A percentile compares a stretch with the other conserved stretches of the same genome.
Conservation (phyloP, 2,113 vertebrate genomes). For the Salvelinus fontinalis region DNA sequence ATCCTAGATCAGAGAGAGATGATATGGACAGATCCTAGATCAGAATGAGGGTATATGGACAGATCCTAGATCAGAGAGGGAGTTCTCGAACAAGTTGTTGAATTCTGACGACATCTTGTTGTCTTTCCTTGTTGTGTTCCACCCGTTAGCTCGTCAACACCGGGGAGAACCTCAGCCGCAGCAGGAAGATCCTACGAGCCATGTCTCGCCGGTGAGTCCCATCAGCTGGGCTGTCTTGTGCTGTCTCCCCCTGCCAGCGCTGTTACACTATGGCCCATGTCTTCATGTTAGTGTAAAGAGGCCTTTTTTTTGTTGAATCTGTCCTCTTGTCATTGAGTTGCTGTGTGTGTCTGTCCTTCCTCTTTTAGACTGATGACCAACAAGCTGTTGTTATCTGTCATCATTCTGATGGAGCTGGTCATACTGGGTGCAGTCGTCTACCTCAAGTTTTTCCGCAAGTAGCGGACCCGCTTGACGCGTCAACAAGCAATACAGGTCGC, state of each 20-base stretch:
- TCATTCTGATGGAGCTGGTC: conserved; percentile 90
- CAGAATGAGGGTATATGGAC: no score
- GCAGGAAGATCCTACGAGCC: conserved; percentile 88
- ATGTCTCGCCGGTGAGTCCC: conserved; percentile 88
- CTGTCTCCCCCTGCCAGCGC: fast-evolving
- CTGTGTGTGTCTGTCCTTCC: conserved; percentile 1
- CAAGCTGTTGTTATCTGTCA: conserved; percentile 86
- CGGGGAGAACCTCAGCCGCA: conserved; percentile 91
- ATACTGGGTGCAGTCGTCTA: conserved; percentile 91
- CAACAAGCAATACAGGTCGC: neutral
- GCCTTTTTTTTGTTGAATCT: neutral
- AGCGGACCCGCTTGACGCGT: neutral
- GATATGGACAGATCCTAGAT: no score
- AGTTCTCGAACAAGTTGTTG: no score
- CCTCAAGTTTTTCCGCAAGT: conserved; percentile 87
- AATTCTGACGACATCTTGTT: neutral
- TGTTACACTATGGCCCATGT: no score
- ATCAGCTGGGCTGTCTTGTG: neutral
- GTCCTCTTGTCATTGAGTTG: neutral
- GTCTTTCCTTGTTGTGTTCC: conserved; percentile 26
- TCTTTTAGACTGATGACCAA: conserved; percentile 85
- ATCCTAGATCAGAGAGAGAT: no score
- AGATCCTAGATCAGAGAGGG: no score
- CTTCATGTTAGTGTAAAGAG: neutral
- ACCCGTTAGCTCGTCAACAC: conserved; percentile 83